Evolutionary conservation across 1,140 invertebrate species (phyloP), one percentile per base, ranked within the genome.

Genomic region (Spodoptera litura): DNA sequence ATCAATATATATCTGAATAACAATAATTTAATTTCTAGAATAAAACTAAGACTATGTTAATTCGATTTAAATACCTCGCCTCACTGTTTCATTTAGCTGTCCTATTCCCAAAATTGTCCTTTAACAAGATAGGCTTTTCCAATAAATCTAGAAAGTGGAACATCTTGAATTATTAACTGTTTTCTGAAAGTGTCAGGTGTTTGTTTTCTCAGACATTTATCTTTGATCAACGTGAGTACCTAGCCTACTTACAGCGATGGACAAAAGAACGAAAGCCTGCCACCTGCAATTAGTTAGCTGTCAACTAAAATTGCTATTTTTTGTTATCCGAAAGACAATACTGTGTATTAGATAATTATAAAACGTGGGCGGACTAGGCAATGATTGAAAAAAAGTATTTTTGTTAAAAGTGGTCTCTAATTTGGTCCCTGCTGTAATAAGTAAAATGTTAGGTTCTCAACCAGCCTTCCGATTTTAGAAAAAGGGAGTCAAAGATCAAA

Each of bases 241-340:
- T n/a, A 49, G 38, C 62, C 62, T 66, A 66, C 62, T 66, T 49
- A 66, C 62, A 12, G 49, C 20, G 62, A 66, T 66, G 62, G 38
- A 66, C 38, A 66, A 49, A 66, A n/a, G 9, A 44, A 6, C 58
- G 38, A 51, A 66, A 44, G 44, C 61, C n/a, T 66, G 49, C 38
- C 15, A 49, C 62, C 62, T 20, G 38, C 38, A 49, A 66, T 66
- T 66, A 49, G 62, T 66, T 66, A 49, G 1, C 62, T 66, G 62
- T 51, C 62, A 49, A n/a, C 3, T 44, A 8, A 66, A 66, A 66
- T 4, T 3, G 10, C 6, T 9, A 10, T 44, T 66, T 66, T 44
- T 66, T 66, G 38, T 66, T 20, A 66, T 12, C 12, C 20, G 38
- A 4, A 20, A 49, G 3, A 9, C 20, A 13, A 13, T 31, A 59